Percentiles rank a stretch among this genome's conserved stretches.
Evolutionary conservation across 2,113 vertebrate genomes (phyloP).

Genomic region (Oryzias woworae): DNA sequence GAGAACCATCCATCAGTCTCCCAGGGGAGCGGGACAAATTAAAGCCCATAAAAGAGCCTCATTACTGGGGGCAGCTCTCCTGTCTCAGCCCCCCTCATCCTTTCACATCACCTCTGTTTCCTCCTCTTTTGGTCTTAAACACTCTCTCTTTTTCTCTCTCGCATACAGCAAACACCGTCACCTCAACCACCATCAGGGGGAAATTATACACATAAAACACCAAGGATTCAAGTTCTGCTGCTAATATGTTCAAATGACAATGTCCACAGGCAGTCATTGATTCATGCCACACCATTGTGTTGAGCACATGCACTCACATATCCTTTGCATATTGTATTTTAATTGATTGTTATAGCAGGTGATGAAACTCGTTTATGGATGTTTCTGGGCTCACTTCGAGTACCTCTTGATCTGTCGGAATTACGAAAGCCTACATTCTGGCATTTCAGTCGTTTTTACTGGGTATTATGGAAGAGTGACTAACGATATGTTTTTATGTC

Average conservation of each 20-base stretch:
- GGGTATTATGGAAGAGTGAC: slow-evolving; percentile 41
- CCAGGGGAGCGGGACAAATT: slow-evolving; percentile 68
- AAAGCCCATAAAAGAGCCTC: slow-evolving; percentile 73
- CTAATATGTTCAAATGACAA: slow-evolving; percentile 75
- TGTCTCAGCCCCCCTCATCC: slow-evolving; percentile 70
- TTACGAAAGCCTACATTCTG: slow-evolving; percentile 43
- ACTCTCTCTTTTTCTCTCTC: slow-evolving; percentile 17
- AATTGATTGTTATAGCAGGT: slow-evolving; percentile 72
- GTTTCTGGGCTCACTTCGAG: slow-evolving; percentile 51
- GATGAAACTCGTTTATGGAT: slow-evolving; percentile 62
- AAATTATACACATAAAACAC: slow-evolving; percentile 69
- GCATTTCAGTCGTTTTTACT: slow-evolving; percentile 62
- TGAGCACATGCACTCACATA: slow-evolving; percentile 18
- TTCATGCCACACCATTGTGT: slow-evolving; percentile 56
- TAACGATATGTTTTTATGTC: slow-evolving; percentile 22
- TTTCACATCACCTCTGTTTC: slow-evolving; percentile 53
- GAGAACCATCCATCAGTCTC: slow-evolving; percentile 72
- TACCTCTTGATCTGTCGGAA: slow-evolving; percentile 57
- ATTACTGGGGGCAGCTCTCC: slow-evolving; percentile 73
- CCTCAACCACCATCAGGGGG: slow-evolving; percentile 52
- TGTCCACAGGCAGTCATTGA: slow-evolving; percentile 71
- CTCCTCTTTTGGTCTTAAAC: slow-evolving; percentile 14
- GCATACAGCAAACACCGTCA: slow-evolving; percentile 48
- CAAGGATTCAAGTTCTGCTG: slow-evolving; percentile 52
- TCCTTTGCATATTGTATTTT: slow-evolving; percentile 71